Base-by-base conservation (phyloP, 2,797 vertebrate genomes). In the Enteromius unitaeniatus region DNA sequence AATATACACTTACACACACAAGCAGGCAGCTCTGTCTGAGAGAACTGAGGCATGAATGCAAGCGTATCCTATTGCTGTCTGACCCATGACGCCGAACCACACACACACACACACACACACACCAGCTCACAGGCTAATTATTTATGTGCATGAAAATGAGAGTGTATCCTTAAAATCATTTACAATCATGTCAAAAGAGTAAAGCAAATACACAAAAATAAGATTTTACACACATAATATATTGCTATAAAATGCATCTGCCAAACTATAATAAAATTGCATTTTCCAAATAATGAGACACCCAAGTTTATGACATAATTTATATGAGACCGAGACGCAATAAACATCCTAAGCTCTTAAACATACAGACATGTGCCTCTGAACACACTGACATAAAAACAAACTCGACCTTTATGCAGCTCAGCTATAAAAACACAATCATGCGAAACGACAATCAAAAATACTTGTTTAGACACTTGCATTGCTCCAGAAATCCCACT, bases 11-110 rank as follows among this genome's bases (percentile, higher is more conserved):
- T 6, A 75, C 80, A 75, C 49, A 81, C 49, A 58, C 14, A 84
- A 40, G 28, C 65, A 72, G 31, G 1, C 21, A 40, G 82, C 76
- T 79, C 83, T 74, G 45, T 74, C 77, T 79, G 37, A 64, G 47
- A 2, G 9, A 79, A 84, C 67, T 75, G 58, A 55, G 9, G 69
- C 42, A 42, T 79, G 70, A 74, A 68, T 51, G 53, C 49, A 47
- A 62, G 28, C 10, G 23, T 85, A 81, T 81, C 78, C 64, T 13
- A 60, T 83, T 77, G 49, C 83, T 75, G 78, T 7, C 82, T 68
- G 76, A 69, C 64, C 67, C 3, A 26, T 72, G 53, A 76, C 21
- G 26, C 40, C 55, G 17, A n/a, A 31, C 69, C 42, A 55, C 28
- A 42, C 79, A 28, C 47, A 73, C 55, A 55, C 62, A 23, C 26